Percentiles rank a stretch among this genome's conserved stretches.
Evolutionary conservation across 1,140 invertebrate genomes (phyloP).

Genomic region (Spodoptera frugiperda): DNA sequence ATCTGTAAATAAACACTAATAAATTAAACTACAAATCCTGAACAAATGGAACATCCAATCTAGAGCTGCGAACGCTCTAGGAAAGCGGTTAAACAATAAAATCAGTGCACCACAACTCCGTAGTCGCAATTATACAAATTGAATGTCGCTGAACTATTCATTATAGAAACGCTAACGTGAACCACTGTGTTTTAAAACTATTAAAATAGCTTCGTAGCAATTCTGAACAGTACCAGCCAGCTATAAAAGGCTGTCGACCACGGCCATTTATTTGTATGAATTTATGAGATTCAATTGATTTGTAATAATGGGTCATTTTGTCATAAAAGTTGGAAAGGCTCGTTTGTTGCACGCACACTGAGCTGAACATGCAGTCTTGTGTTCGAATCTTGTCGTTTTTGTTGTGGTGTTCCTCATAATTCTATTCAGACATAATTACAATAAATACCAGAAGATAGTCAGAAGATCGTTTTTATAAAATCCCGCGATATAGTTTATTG

Average conservation of each 20-base stretch:
- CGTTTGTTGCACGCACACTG: too few species aligned
- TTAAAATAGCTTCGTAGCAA: slow-evolving; percentile 17
- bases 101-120: slow-evolving; percentile 45
- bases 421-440: too few species aligned
- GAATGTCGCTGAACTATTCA: slow-evolving; percentile 53
- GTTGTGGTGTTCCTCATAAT: too few species aligned
- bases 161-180: slow-evolving; percentile 39
- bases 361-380: too few species aligned
- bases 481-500: too few species aligned
- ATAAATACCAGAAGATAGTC: too few species aligned
- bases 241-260: background rate
- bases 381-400: too few species aligned
- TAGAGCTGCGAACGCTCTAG: background rate
- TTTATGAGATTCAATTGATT: slow-evolving; percentile 2
- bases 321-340: background rate
- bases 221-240: background rate
- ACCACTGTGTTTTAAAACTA: slow-evolving; percentile 40
- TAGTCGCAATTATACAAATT: slow-evolving; percentile 62
- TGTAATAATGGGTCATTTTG: background rate
- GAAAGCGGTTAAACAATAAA: slow-evolving; percentile 51
- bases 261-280: background rate
- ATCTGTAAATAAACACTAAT: slow-evolving; percentile 14
- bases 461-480: too few species aligned
- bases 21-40: slow-evolving; percentile 11
- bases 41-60: slow-evolving; percentile 20